phyloP scores from a whole-genome alignment of 2,888 invertebrate species.

The Synergus gifuensis region DNA sequence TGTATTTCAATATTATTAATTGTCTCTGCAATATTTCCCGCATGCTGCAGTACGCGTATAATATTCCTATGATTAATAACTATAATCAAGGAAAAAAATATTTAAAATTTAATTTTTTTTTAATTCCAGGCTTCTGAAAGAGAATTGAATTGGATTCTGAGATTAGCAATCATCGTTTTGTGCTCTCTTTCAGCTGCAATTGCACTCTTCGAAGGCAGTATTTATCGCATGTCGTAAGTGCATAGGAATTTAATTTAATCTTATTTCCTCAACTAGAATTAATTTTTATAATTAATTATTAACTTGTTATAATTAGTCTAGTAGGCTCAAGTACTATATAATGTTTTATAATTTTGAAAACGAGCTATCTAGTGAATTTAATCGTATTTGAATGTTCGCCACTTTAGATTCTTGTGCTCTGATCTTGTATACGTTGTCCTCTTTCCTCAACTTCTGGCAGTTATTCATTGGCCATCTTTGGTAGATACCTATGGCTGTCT shows the following conservation, averaged over 20 bases:
- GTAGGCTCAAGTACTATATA: not conserved
- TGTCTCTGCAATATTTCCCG: too few relatives aligned
- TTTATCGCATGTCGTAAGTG: constrained; percentile 80
- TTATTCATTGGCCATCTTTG: constrained; percentile 82
- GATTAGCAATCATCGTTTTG: constrained; percentile 82
- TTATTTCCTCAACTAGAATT: not conserved
- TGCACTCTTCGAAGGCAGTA: constrained; percentile 83
- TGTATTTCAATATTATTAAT: too few relatives aligned
- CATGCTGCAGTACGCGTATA: too few relatives aligned
- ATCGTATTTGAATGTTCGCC: constrained; percentile 42
- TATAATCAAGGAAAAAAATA: too few relatives aligned
- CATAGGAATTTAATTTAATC: not conserved
- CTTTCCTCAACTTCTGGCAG: constrained; percentile 85
- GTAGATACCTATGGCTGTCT: constrained; percentile 86
- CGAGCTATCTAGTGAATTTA: not conserved
- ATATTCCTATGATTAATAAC: too few relatives aligned
- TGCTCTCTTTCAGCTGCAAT: constrained; percentile 82
- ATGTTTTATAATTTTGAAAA: not conserved
- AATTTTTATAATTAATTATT: too few relatives aligned
- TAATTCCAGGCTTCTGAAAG: constrained; percentile 82
- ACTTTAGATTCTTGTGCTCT: constrained; percentile 81
- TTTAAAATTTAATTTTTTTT: not conserved
- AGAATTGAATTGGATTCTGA: constrained; percentile 85
- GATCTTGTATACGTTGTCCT: constrained; percentile 86
- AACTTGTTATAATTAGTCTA: not conserved